Evolutionary conservation across 2,888 invertebrate species (phyloP), one percentile per base, ranked within the genome.

Genomic region (Dione vanillae): DNA sequence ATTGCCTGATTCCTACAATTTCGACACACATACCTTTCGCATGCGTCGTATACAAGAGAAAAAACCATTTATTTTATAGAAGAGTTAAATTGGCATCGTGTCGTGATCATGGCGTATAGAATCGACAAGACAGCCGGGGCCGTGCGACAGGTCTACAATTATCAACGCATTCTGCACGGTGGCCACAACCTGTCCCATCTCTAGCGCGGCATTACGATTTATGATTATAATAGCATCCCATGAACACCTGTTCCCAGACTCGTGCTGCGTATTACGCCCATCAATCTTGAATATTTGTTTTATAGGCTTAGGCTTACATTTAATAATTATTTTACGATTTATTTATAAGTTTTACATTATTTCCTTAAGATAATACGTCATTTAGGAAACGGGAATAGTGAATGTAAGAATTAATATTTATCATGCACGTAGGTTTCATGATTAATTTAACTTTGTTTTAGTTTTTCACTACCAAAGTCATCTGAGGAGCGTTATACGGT

Each of bases 121-220:
- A 79, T 79, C 79, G 81, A 78, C 79, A 78, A 82, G 79, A 76
- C 77, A 78, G 81, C 75, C 74, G 81, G 79, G 89, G 87, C 89
- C 92, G 92, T 92, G 92, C 89, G 92, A 93, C 92, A 90, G 90
- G 91, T 91, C 88, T 75, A 85, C 85, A 86, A 92, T 92, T 92
- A 87, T 89, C 84, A 79, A 90, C 92, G 92, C 91, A 90, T 93
- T 91, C 85, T 88, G 86, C 87, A 87, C 87, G 89, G 86, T 86
- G 81, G 82, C 75, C 78, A 77, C 81, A 83, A 83, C 83, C 82
- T 85, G 83, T 82, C 82, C 74, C 78, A 76, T 77, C 79, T 74
- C 79, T 78, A 77, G 74, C 77, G 80, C 78, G 78, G 74, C 74
- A 76, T 77, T 80, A 76, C 78, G 76, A 78, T 77, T 77, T 82